Evolutionary conservation across 2,888 invertebrate species (phyloP).

Genomic region (Acleris cristana): DNA sequence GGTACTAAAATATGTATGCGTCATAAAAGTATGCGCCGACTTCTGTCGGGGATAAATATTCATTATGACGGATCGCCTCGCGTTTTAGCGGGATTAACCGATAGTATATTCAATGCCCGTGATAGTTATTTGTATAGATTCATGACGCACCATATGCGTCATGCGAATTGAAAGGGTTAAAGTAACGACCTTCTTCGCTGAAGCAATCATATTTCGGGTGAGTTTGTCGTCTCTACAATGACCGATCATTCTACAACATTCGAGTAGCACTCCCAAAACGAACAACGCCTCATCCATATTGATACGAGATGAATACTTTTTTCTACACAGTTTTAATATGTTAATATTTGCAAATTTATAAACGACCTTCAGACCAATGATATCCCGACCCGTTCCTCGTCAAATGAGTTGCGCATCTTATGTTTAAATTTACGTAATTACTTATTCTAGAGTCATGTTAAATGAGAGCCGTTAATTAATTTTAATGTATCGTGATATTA

Average conservation of each 20-base stretch:
- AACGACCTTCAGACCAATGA: slow-evolving; percentile 25
- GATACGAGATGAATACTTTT: slow-evolving; percentile 4
- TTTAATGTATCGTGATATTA: slow-evolving; percentile 17
- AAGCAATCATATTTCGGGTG: no score
- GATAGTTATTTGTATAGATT: background rate
- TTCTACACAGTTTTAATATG: slow-evolving; percentile 13
- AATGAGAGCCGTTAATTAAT: slow-evolving; percentile 21
- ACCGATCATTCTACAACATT: background rate
- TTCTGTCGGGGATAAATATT: slow-evolving; percentile 81
- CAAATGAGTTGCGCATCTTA: slow-evolving; percentile 30
- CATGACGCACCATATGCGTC: background rate
- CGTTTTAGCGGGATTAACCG: slow-evolving; percentile 83
- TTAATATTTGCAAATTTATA: slow-evolving; percentile 25
- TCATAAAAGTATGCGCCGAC: slow-evolving; percentile 81
- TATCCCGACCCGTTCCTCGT: slow-evolving; percentile 19
- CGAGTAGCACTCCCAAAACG: background rate
- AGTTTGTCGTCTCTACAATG: background rate
- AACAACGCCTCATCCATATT: slow-evolving; percentile 17
- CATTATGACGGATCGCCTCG: slow-evolving; percentile 79
- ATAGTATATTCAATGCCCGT: slow-evolving; percentile 58
- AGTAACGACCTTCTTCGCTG: no score
- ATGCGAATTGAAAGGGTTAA: background rate
- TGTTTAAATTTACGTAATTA: slow-evolving; percentile 30
- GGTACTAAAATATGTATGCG: slow-evolving; percentile 83
- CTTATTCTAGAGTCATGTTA: slow-evolving; percentile 14